These are phyloP conservation scores for Calycopis cecrops DNA, from an alignment of 1,140 invertebrate genomes.

Conservation along the genomic window DNA sequence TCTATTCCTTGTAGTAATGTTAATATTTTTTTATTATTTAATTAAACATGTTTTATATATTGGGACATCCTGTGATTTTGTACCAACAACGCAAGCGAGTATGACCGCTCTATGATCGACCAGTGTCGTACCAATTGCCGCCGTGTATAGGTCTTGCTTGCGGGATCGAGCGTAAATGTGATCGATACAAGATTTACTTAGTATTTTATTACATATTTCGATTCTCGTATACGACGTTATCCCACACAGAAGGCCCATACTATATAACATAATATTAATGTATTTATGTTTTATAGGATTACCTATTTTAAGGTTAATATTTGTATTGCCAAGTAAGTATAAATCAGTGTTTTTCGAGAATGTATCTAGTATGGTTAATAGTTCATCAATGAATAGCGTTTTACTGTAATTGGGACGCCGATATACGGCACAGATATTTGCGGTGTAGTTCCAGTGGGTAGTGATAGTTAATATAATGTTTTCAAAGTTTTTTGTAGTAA, in stretches of 20 bases:
- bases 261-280: background rate
- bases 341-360: too few relatives aligned
- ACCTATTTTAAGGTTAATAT: too few relatives aligned
- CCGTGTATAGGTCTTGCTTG: conserved; percentile 12
- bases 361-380: too few relatives aligned
- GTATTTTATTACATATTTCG: background rate
- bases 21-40: conserved; percentile 1
- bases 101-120: too few relatives aligned
- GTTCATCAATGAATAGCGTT: background rate
- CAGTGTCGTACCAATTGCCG: background rate
- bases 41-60: conserved; percentile 9
- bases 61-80: conserved; percentile 7
- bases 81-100: background rate
- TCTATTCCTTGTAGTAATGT: background rate
- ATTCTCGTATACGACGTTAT: conserved; percentile 6
- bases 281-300: conserved; percentile 5
- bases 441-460: conserved; percentile 7
- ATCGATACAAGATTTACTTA: conserved; percentile 20
- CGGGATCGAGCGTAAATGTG: conserved; percentile 21
- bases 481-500: conserved; percentile 15
- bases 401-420: conserved; percentile 13
- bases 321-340: too few relatives aligned
- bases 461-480: conserved; percentile 14
- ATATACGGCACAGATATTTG: conserved; percentile 16
- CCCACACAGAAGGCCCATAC: background rate